A percentile compares a stretch with the other conserved stretches of the same genome.
Conservation (phyloP, 2,888 invertebrate species). For the Dryobota labecula region DNA sequence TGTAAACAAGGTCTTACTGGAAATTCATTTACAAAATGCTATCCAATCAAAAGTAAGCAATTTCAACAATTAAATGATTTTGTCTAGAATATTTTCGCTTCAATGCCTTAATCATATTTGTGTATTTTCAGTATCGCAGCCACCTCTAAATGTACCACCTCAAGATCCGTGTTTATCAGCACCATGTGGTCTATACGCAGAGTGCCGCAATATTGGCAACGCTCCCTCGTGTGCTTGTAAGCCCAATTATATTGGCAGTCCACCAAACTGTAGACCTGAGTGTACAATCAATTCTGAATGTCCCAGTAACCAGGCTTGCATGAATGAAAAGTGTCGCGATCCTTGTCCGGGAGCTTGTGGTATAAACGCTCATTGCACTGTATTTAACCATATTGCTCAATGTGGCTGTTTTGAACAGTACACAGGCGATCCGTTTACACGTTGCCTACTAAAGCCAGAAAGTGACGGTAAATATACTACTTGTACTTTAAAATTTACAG, state of each 20-base stretch:
- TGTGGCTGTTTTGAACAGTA: slow-evolving; percentile 91
- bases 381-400: slow-evolving; percentile 92
- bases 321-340: slow-evolving; percentile 92
- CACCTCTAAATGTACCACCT: slow-evolving; percentile 71
- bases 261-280: slow-evolving; percentile 93
- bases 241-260: slow-evolving; percentile 91
- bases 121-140: slow-evolving; percentile 79
- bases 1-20: slow-evolving; percentile 93
- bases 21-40: slow-evolving; percentile 94
- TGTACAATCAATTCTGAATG: slow-evolving; percentile 93
- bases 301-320: slow-evolving; percentile 92
- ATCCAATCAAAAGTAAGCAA: slow-evolving; percentile 88
- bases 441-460: slow-evolving; percentile 79
- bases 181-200: slow-evolving; percentile 92
- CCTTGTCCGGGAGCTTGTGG: slow-evolving; percentile 93
- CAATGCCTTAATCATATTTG: slow-evolving; percentile 9
- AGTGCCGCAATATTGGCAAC: slow-evolving; percentile 90
- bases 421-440: slow-evolving; percentile 91
- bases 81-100: background rate
- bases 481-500: background rate
- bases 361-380: slow-evolving; percentile 89
- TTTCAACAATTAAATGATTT: background rate
- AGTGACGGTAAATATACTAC: slow-evolving; percentile 76
- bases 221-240: slow-evolving; percentile 91
- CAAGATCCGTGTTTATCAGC: slow-evolving; percentile 92